These are phyloP conservation scores for Hipposideros larvatus DNA, from an alignment of 2,797 vertebrate species.

Conservation along the genomic window DNA sequence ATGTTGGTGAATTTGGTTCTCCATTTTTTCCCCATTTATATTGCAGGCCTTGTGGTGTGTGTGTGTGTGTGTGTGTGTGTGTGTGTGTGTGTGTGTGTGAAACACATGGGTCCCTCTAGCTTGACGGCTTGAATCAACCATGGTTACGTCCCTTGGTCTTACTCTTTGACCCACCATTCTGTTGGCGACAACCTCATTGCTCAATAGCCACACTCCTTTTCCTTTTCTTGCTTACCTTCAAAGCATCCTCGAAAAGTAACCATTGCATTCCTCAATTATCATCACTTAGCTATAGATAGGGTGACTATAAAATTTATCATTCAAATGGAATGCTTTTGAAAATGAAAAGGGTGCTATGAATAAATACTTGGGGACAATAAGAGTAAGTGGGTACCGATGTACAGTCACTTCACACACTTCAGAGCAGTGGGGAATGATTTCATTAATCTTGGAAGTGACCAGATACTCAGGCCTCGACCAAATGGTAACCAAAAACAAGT, in stretches of 20 bases:
- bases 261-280: neutral
- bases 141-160: neutral
- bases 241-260: neutral
- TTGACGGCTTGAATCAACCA: neutral
- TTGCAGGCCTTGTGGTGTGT: neutral
- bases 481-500: neutral
- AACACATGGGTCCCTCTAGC: neutral
- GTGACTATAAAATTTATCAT: neutral
- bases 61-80: neutral
- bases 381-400: neutral
- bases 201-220: neutral
- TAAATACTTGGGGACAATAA: neutral
- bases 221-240: neutral
- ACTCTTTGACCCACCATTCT: neutral
- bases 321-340: neutral
- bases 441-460: conserved; percentile 17
- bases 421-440: neutral
- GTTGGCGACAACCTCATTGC: neutral
- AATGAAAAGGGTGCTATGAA: neutral
- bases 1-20: neutral
- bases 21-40: neutral
- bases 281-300: neutral
- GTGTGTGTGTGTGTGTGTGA: neutral
- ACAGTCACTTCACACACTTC: neutral
- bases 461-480: neutral